Percentiles rank a stretch among this genome's conserved stretches.
phyloP scores from a whole-genome alignment of 2,113 vertebrate species.

The Bufo bufo region DNA sequence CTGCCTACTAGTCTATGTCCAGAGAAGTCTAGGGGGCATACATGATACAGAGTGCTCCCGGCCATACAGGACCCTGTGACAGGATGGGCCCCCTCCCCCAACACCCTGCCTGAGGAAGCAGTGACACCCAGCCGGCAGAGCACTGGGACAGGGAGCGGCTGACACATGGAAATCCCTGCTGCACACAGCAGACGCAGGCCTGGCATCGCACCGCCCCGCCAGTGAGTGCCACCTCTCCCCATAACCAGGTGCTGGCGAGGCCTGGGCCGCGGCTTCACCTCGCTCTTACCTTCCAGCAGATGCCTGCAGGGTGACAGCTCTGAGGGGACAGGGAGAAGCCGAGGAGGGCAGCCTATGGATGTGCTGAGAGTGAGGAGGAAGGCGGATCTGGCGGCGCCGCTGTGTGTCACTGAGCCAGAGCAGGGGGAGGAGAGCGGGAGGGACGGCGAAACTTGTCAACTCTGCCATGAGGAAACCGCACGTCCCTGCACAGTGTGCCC shows the following conservation, averaged over 20 bases:
- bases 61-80: not conserved
- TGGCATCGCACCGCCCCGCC: not conserved
- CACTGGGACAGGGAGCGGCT: conserved; percentile 52
- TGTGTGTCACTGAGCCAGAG: conserved; percentile 51
- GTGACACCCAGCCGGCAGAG: conserved; percentile 40
- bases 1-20: too few species aligned
- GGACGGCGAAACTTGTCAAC: conserved; percentile 54
- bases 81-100: conserved; percentile 35
- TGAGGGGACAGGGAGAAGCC: conserved; percentile 12
- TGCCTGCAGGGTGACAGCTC: conserved; percentile 19
- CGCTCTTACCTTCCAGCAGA: conserved; percentile 33
- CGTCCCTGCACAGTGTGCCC: too few species aligned
- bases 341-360: conserved; percentile 22
- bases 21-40: too few species aligned
- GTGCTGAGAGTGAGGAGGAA: conserved; percentile 36
- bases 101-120: conserved; percentile 30
- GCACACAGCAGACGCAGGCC: not conserved
- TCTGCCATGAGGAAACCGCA: not conserved
- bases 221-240: not conserved
- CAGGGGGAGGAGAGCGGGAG: conserved; percentile 52
- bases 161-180: conserved; percentile 50
- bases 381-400: conserved; percentile 21
- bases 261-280: not conserved
- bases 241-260: not conserved
- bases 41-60: too few species aligned